phyloP scores from a whole-genome alignment of 30 jellyfish, hydroid and myxozoan species.

The Mastigias papua region DNA sequence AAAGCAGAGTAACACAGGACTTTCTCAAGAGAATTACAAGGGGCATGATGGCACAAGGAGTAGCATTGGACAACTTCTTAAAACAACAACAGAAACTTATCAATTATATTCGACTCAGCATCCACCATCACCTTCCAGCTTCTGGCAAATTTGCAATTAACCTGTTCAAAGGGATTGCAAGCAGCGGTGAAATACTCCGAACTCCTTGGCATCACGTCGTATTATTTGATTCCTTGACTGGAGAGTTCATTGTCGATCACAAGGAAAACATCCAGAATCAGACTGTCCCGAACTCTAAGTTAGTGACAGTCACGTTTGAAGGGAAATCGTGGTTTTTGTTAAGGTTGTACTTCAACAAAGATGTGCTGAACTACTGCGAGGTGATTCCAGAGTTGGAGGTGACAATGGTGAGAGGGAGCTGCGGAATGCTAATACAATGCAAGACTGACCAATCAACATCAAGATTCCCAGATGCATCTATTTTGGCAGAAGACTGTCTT shows the following conservation, averaged over 20 bases:
- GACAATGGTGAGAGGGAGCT: conserved; percentile 17
- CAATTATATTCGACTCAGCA: conserved; percentile 37
- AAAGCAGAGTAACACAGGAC: conserved; percentile 22
- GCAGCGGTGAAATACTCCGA: conserved; percentile 24
- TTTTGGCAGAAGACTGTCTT: background rate
- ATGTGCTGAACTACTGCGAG: background rate
- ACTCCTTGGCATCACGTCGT: conserved; percentile 73
- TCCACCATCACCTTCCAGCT: too few species aligned
- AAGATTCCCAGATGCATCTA: background rate
- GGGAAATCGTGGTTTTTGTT: conserved; percentile 38
- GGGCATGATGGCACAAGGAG: too few species aligned
- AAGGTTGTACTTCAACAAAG: background rate
- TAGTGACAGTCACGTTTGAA: conserved; percentile 17
- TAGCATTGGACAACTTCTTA: conserved; percentile 57
- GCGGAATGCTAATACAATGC: too few species aligned
- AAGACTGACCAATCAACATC: background rate
- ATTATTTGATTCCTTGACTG: conserved; percentile 19
- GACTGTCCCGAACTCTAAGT: background rate
- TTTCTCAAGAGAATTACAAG: conserved; percentile 41
- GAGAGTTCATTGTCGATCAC: too few species aligned
- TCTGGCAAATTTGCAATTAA: too few species aligned
- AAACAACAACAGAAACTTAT: background rate
- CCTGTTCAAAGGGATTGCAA: conserved; percentile 35
- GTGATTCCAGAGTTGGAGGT: too few species aligned
- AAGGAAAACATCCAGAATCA: background rate